Evolutionary conservation across 2,113 vertebrate genomes (phyloP).

Genomic region (Hoplias malabaricus): DNA sequence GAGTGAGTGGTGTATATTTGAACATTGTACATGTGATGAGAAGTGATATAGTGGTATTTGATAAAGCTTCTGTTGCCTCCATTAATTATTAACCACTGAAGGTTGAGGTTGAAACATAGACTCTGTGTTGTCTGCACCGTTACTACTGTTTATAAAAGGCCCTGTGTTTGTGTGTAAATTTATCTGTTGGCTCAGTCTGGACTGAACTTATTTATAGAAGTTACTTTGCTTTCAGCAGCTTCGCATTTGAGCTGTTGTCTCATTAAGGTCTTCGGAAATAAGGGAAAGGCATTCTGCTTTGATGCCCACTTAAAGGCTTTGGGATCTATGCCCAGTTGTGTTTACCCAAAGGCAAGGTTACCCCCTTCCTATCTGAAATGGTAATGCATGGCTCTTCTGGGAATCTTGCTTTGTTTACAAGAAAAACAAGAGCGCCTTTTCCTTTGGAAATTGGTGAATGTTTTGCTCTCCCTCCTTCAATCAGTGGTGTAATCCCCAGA

Average conservation of each 20-base stretch:
- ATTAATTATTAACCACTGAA: too few relatives aligned
- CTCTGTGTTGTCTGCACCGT: not conserved
- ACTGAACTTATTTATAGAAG: slow-evolving; percentile 54
- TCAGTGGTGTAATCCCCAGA: slow-evolving; percentile 37
- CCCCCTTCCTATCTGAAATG: slow-evolving; percentile 59
- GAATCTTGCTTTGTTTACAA: slow-evolving; percentile 69
- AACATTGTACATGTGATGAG: too few relatives aligned
- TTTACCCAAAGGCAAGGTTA: slow-evolving; percentile 47
- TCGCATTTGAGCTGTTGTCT: slow-evolving; percentile 42
- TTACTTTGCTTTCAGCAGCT: slow-evolving; percentile 34
- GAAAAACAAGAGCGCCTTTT: slow-evolving; percentile 73
- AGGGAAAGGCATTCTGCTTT: slow-evolving; percentile 29
- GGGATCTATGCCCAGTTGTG: slow-evolving; percentile 41
- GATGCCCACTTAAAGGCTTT: slow-evolving; percentile 35
- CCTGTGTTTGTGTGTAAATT: slow-evolving; percentile 49
- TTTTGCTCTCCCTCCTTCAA: slow-evolving; percentile 47
- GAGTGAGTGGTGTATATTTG: too few relatives aligned
- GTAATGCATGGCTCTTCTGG: slow-evolving; percentile 63
- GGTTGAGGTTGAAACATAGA: not conserved
- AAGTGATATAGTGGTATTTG: too few relatives aligned
- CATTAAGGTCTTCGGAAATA: slow-evolving; percentile 32
- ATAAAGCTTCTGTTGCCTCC: too few relatives aligned
- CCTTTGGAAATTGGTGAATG: slow-evolving; percentile 65
- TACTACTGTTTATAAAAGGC: too few relatives aligned
- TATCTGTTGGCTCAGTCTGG: slow-evolving; percentile 48